A percentile compares a stretch with the other conserved stretches of the same genome.
Evolutionary conservation across 2,797 vertebrate genomes (phyloP).

Genomic region (Ptychobarbus kaznakovi): DNA sequence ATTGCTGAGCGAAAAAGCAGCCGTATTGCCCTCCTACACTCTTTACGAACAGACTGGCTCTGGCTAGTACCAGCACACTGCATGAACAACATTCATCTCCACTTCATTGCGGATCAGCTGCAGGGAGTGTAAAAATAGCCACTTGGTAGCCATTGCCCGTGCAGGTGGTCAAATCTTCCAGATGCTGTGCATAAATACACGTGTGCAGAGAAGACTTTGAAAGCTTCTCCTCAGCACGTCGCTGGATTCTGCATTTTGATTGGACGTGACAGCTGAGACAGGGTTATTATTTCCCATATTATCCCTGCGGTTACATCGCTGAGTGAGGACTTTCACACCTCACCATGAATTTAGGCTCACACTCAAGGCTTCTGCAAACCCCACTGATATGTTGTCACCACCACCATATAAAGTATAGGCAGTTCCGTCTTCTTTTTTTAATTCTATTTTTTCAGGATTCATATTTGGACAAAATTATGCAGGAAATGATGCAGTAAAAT

Average conservation of each 20-base stretch:
- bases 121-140: conserved; percentile 50
- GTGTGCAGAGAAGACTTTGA: conserved; percentile 33
- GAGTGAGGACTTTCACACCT: conserved; percentile 48
- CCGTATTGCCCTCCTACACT: conserved; percentile 27
- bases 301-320: conserved; percentile 53
- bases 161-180: conserved; percentile 51
- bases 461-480: background rate
- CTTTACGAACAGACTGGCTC: conserved; percentile 24
- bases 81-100: conserved; percentile 31
- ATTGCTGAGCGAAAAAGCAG: background rate
- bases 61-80: conserved; percentile 26
- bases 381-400: background rate
- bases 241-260: conserved; percentile 41
- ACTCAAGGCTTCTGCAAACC: background rate
- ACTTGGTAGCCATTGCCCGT: conserved; percentile 36
- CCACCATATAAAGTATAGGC: background rate
- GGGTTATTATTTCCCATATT: conserved; percentile 57
- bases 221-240: conserved; percentile 39
- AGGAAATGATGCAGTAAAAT: background rate
- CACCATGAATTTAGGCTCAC: background rate
- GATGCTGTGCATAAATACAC: conserved; percentile 42
- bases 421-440: background rate
- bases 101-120: conserved; percentile 37
- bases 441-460: background rate
- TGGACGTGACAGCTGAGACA: conserved; percentile 59